Percentiles rank a stretch among this genome's conserved stretches.
These are phyloP conservation scores for Scelioninae gen. 2 DNA, from an alignment of 2,888 invertebrate species.

Conservation along the genomic window DNA sequence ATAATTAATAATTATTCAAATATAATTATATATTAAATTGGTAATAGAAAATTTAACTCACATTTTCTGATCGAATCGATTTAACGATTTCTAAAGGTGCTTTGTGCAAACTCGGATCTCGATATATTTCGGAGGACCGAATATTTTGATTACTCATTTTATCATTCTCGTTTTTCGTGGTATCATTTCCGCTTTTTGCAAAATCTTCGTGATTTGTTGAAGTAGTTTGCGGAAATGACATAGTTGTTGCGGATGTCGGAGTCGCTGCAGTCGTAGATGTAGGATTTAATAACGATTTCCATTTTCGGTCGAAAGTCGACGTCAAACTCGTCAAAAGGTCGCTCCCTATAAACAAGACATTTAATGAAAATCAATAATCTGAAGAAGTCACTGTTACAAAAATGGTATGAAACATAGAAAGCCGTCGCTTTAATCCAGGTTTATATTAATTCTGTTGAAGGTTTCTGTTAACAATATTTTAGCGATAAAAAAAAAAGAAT, in stretches of 20 bases:
- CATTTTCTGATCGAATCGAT: constrained; percentile 66
- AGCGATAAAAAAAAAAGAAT: constrained; percentile 22
- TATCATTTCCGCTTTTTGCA: constrained; percentile 27
- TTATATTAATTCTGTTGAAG: constrained; percentile 15
- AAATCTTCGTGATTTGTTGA: constrained; percentile 22
- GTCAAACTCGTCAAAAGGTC: constrained; percentile 90
- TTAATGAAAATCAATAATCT: background rate
- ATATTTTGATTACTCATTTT: constrained; percentile 55
- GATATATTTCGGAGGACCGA: constrained; percentile 66
- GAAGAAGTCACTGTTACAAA: background rate
- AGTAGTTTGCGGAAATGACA: constrained; percentile 21
- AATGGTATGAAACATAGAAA: constrained; percentile 63
- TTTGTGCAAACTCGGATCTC: constrained; percentile 72
- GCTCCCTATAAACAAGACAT: constrained; percentile 79
- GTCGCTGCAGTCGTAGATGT: constrained; percentile 63
- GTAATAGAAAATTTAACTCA: constrained; percentile 61
- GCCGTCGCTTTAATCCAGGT: constrained; percentile 53
- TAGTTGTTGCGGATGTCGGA: constrained; percentile 32
- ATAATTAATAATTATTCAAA: too few species aligned
- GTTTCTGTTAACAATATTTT: constrained; percentile 22
- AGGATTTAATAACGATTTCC: constrained; percentile 84
- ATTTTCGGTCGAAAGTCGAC: constrained; percentile 89
- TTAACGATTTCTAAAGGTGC: constrained; percentile 67
- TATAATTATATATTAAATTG: background rate
- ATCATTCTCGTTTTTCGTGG: constrained; percentile 72